These are phyloP conservation scores for Drosophila pachea DNA, from an alignment of 1,140 invertebrate genomes.

Conservation along the genomic window DNA sequence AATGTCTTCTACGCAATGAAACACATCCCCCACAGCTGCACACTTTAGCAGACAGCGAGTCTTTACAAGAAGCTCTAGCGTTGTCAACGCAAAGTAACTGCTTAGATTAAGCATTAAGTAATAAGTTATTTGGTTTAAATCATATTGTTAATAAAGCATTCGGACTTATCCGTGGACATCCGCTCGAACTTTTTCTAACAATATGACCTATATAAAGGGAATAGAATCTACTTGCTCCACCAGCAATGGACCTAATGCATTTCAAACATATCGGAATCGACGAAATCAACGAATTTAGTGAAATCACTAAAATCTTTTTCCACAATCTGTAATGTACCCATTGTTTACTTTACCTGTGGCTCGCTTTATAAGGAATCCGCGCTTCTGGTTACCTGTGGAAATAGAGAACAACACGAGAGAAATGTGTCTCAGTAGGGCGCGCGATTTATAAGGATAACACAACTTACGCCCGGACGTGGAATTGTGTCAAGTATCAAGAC, in stretches of 20 bases:
- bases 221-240: too few relatives aligned
- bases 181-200: too few relatives aligned
- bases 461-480: conserved; percentile 44
- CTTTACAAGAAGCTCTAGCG: conserved; percentile 45
- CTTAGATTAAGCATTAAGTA: conserved; percentile 44
- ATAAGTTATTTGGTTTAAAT: too few relatives aligned
- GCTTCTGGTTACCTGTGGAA: conserved; percentile 16
- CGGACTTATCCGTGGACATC: too few relatives aligned
- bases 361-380: conserved; percentile 2
- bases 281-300: too few relatives aligned
- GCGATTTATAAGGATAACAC: conserved; percentile 20
- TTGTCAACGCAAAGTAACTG: conserved; percentile 48
- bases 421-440: conserved; percentile 32
- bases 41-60: conserved; percentile 43
- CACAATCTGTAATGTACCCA: too few relatives aligned
- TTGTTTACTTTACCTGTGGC: conserved; percentile 36
- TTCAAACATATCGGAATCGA: too few relatives aligned
- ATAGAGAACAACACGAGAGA: conserved; percentile 16
- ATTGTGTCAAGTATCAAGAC: conserved; percentile 38
- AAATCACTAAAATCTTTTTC: too few relatives aligned
- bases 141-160: too few relatives aligned
- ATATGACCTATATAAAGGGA: too few relatives aligned
- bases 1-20: conserved; percentile 76
- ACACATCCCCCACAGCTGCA: conserved; percentile 46
- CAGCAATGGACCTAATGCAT: too few relatives aligned